A percentile compares a stretch with the other conserved stretches of the same genome.
These are phyloP conservation scores for Pluvianellus socialis DNA, from an alignment of 2,113 vertebrate species.

Conservation along the genomic window DNA sequence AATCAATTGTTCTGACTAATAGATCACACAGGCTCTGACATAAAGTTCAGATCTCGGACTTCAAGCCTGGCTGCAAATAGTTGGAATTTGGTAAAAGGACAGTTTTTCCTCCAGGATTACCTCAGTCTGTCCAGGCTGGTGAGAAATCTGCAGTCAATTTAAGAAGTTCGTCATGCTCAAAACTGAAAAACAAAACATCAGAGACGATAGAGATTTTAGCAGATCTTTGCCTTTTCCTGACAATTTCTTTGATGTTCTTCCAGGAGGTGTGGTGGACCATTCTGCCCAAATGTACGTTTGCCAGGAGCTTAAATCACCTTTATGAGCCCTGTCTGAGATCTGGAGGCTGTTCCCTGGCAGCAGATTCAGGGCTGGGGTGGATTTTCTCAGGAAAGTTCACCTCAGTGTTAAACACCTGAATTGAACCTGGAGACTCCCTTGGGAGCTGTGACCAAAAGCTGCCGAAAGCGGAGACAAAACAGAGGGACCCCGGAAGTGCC, in stretches of 20 bases:
- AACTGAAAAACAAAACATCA: neutral
- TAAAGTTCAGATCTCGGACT: neutral
- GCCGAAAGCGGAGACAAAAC: neutral
- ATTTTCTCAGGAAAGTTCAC: neutral
- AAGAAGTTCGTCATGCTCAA: neutral
- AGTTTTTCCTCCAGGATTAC: neutral
- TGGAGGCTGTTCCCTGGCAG: neutral
- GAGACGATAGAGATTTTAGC: neutral
- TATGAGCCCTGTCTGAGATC: neutral
- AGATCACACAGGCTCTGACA: neutral
- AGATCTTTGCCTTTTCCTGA: neutral
- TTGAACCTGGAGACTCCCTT: neutral
- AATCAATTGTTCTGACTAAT: slow-evolving; percentile 22
- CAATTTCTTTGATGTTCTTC: neutral
- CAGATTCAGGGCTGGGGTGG: neutral
- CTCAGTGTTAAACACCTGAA: neutral
- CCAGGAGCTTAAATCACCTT: neutral
- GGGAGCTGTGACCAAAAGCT: neutral
- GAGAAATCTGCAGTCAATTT: neutral
- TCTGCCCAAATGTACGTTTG: neutral
- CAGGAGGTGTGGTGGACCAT: neutral
- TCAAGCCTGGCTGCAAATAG: neutral
- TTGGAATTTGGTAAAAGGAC: neutral
- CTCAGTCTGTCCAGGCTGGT: neutral
- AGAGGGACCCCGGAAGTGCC: neutral